Evolutionary conservation across 2,113 vertebrate genomes (phyloP).

Genomic region (Chelonoidis abingdonii): DNA sequence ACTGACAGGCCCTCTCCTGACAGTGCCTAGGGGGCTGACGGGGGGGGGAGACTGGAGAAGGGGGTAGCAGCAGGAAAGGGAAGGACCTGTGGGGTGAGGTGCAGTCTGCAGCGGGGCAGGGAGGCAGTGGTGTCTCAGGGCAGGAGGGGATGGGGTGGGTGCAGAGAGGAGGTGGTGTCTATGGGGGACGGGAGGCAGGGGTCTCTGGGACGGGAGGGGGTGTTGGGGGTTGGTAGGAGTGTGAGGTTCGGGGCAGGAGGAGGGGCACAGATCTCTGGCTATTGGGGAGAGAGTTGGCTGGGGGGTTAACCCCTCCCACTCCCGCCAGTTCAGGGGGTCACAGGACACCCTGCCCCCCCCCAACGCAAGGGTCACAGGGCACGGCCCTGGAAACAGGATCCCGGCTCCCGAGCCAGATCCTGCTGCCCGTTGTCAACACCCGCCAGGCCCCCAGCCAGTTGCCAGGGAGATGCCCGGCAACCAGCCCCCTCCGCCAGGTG

Average conservation of each 20-base stretch:
- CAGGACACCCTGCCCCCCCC: too few relatives aligned
- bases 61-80: background rate
- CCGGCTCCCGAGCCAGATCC: background rate
- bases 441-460: background rate
- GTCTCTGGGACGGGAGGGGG: background rate
- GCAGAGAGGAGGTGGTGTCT: too few relatives aligned
- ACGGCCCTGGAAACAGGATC: background rate
- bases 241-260: background rate
- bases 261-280: background rate
- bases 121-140: too few relatives aligned
- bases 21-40: background rate
- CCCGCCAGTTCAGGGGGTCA: background rate
- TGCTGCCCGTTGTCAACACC: background rate
- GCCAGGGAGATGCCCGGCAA: background rate
- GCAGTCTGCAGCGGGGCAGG: too few relatives aligned
- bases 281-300: background rate
- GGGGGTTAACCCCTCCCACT: background rate
- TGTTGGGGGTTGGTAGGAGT: background rate
- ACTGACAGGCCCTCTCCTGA: background rate
- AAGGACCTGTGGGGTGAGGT: too few relatives aligned
- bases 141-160: too few relatives aligned
- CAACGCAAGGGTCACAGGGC: too few relatives aligned
- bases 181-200: background rate
- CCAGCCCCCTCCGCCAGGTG: background rate
- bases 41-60: background rate